Conservation (phyloP, 2,888 invertebrate genomes). For the Sarcophaga rosellei region DNA sequence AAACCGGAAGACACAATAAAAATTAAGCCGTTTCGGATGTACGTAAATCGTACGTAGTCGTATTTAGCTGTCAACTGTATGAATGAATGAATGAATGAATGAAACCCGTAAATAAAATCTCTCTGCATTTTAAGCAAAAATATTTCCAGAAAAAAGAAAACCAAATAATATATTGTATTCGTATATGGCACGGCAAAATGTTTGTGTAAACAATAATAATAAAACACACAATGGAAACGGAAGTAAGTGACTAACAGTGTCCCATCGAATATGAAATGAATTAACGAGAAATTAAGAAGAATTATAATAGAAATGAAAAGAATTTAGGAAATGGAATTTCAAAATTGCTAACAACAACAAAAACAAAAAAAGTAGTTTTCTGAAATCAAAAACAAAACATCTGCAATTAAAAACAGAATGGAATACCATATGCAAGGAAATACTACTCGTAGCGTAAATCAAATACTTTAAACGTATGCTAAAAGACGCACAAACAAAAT, state of each 20-base stretch:
- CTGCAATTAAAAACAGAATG: not conserved
- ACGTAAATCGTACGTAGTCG: slow-evolving; percentile 9
- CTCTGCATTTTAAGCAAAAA: not conserved
- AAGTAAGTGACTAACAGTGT: slow-evolving; percentile 55
- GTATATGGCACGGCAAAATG: slow-evolving; percentile 17
- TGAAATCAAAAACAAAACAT: not conserved
- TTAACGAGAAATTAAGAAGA: slow-evolving; percentile 31
- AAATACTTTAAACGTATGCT: no score
- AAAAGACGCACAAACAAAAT: no score
- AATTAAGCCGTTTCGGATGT: slow-evolving; percentile 72
- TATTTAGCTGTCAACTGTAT: not conserved
- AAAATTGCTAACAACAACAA: slow-evolving; percentile 13
- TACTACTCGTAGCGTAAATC: no score
- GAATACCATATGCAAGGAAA: not conserved
- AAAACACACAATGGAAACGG: slow-evolving; percentile 57
- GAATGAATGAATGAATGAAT: not conserved
- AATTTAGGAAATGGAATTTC: slow-evolving; percentile 20
- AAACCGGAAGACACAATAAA: slow-evolving; percentile 79
- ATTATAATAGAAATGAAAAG: slow-evolving; percentile 1
- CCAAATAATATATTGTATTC: not conserved
- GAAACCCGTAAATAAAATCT: not conserved
- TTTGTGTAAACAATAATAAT: slow-evolving; percentile 24
- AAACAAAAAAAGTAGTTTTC: not conserved
- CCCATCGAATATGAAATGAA: slow-evolving; percentile 49
- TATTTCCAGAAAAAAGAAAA: no score